These are phyloP conservation scores for Serilophus lunatus DNA, from an alignment of 2,113 vertebrate species.

Conservation along the genomic window DNA sequence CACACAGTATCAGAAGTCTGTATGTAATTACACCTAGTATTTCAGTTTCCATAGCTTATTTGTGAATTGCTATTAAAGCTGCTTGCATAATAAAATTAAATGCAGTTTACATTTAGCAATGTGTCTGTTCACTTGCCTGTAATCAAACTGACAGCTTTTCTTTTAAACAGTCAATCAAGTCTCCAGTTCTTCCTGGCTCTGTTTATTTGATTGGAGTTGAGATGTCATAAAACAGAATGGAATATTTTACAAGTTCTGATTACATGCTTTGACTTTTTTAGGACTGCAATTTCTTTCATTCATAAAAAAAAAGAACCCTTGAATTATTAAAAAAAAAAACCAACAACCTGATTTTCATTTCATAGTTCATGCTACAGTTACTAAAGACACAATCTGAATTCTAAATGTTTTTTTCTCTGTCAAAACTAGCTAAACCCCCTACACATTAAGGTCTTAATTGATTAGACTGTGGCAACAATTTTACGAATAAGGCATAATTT, in stretches of 20 bases:
- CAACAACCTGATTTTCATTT: background rate
- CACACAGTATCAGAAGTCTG: background rate
- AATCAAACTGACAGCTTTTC: conserved; percentile 61
- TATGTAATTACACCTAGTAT: background rate
- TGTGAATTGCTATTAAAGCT: conserved; percentile 45
- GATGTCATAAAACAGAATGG: conserved; percentile 57
- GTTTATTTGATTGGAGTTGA: conserved; percentile 55
- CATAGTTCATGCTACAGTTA: conserved; percentile 7
- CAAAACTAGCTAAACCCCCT: background rate
- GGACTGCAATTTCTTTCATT: conserved; percentile 47
- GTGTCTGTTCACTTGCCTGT: conserved; percentile 44
- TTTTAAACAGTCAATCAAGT: conserved; percentile 66
- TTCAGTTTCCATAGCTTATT: conserved; percentile 18
- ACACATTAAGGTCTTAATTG: conserved; percentile 27
- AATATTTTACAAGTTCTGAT: conserved; percentile 56
- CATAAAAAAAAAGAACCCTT: background rate
- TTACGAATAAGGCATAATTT: background rate
- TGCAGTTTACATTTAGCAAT: conserved; percentile 43
- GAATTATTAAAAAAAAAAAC: conserved; percentile 30
- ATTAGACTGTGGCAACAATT: conserved; percentile 13
- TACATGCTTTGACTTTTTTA: conserved; percentile 35
- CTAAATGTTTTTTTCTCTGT: background rate
- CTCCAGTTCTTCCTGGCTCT: background rate
- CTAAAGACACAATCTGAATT: conserved; percentile 10
- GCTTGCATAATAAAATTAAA: conserved; percentile 55